A percentile compares a stretch with the other conserved stretches of the same genome.
These are phyloP conservation scores for Parazoanthus darwini DNA, from an alignment of 92 coral and sea anemone species.

Conservation along the genomic window DNA sequence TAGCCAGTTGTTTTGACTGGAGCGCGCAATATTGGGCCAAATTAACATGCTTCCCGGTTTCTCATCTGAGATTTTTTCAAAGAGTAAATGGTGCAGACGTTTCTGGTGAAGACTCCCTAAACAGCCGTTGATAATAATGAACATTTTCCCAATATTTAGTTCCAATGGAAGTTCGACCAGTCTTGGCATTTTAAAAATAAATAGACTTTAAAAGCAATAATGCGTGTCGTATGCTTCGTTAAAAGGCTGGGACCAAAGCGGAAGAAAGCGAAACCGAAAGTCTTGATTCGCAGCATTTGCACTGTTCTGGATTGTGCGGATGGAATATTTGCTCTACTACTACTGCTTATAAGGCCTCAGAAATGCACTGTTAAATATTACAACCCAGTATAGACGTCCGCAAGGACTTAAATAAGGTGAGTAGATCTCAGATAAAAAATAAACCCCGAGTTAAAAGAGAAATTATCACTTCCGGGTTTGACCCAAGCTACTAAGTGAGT, in stretches of 20 bases:
- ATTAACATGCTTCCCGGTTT: too few species aligned
- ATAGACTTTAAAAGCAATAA: too few species aligned
- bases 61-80: too few species aligned
- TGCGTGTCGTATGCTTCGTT: background rate
- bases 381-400: background rate
- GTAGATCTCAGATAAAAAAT: background rate
- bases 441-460: background rate
- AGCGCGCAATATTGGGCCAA: too few species aligned
- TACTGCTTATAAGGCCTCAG: background rate
- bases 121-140: too few species aligned
- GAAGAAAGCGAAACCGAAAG: background rate
- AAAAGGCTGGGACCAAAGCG: background rate
- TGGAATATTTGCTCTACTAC: background rate
- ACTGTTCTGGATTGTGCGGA: too few species aligned
- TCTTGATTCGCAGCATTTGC: background rate
- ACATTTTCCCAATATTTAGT: too few species aligned
- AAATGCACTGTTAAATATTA: background rate
- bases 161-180: too few species aligned
- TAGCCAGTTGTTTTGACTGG: too few species aligned
- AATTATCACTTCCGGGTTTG: constrained; percentile 5
- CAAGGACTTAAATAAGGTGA: background rate
- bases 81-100: too few species aligned
- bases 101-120: too few species aligned
- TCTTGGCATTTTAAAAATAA: too few species aligned
- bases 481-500: background rate